Conservation (phyloP, 1,140 invertebrate species). For the Spodoptera litura region DNA sequence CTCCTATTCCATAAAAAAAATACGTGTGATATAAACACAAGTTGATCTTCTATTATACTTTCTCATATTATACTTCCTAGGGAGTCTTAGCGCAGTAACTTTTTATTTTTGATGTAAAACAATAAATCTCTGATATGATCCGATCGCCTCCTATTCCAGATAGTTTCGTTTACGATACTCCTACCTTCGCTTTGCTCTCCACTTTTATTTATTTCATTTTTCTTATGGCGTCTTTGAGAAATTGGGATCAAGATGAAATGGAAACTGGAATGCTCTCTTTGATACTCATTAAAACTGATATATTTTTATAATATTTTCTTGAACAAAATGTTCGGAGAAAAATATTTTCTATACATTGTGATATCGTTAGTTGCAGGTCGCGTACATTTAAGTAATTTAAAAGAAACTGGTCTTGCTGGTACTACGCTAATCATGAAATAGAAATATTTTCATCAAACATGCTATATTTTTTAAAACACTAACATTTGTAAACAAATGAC, state of each 20-base stretch:
- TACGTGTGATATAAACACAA: neutral
- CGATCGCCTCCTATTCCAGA: conserved; percentile 38
- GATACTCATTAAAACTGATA: neutral
- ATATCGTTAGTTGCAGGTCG: too few relatives aligned
- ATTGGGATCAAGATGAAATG: neutral
- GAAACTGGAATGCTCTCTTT: neutral
- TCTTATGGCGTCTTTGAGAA: neutral
- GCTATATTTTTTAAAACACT: too few relatives aligned
- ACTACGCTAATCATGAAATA: too few relatives aligned
- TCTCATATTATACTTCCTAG: neutral
- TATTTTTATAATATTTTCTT: neutral
- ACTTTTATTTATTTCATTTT: conserved; percentile 26
- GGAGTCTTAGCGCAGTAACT: conserved; percentile 45
- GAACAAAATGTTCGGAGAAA: neutral
- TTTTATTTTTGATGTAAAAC: conserved; percentile 49
- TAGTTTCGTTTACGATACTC: conserved; percentile 45
- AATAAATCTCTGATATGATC: conserved; percentile 50
- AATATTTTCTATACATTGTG: too few relatives aligned
- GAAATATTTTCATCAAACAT: too few relatives aligned
- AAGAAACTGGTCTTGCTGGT: too few relatives aligned
- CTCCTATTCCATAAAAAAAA: too few relatives aligned
- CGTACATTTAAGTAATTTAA: too few relatives aligned
- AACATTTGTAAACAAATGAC: too few relatives aligned
- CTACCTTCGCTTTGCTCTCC: conserved; percentile 15
- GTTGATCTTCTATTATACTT: neutral